Percentiles rank a stretch among this genome's conserved stretches.
Evolutionary conservation across 2,113 vertebrate genomes (phyloP).

Genomic region (Puntigrus tetrazona): DNA sequence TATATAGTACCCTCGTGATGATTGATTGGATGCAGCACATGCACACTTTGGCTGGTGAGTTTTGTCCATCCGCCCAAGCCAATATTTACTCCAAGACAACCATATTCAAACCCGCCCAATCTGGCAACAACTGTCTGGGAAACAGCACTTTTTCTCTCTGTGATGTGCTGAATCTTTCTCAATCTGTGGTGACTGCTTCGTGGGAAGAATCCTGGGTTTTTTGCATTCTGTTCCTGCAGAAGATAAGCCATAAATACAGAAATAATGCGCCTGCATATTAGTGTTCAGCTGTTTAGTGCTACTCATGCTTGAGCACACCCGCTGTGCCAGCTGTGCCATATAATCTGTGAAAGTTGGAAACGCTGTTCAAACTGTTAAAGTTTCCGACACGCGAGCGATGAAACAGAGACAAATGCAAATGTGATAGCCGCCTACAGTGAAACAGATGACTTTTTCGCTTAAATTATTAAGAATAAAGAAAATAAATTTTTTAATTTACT

Average conservation of each 20-base stretch:
- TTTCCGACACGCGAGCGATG: neutral
- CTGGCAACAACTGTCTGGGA: too few species aligned
- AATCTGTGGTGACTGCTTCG: constrained; percentile 45
- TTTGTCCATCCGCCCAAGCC: too few species aligned
- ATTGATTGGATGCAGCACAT: too few species aligned
- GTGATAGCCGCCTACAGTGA: too few species aligned
- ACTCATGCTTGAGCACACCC: constrained; percentile 16
- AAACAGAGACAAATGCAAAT: neutral
- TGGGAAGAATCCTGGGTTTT: constrained; percentile 10
- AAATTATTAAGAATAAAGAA: too few species aligned
- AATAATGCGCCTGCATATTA: constrained; percentile 18
- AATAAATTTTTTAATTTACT: too few species aligned
- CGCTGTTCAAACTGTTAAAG: neutral
- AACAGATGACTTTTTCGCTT: too few species aligned
- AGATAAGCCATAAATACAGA: constrained; percentile 13
- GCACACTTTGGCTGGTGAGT: too few species aligned
- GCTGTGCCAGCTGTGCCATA: constrained; percentile 6
- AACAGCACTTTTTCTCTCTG: constrained; percentile 13
- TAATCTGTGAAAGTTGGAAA: constrained; percentile 11
- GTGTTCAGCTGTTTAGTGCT: constrained; percentile 8
- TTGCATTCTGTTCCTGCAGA: neutral
- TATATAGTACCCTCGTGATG: too few species aligned
- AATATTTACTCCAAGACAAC: too few species aligned
- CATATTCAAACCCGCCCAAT: too few species aligned
- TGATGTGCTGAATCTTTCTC: neutral